Evolutionary conservation across 2,113 vertebrate genomes (phyloP).

Genomic region (Pseudorectes ferrugineus): DNA sequence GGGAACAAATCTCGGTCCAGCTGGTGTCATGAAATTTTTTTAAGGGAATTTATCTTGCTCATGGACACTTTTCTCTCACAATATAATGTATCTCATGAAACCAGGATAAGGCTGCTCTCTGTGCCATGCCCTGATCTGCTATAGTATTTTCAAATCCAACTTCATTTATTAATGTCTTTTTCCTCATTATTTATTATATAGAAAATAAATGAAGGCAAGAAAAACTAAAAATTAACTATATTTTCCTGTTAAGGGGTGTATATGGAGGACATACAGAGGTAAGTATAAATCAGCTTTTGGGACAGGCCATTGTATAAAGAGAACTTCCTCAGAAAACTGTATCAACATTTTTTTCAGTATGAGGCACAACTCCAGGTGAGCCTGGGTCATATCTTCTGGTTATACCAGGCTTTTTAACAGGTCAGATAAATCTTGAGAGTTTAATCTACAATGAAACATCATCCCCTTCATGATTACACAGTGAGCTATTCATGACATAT

Average conservation of each 20-base stretch:
- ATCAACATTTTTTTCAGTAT: neutral
- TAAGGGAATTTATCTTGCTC: neutral
- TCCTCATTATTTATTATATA: neutral
- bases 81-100: neutral
- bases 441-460: neutral
- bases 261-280: neutral
- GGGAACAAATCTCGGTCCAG: neutral
- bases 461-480: neutral
- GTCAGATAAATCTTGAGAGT: neutral
- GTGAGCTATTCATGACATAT: neutral
- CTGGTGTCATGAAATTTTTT: neutral
- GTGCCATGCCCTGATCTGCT: neutral
- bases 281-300: neutral
- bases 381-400: neutral
- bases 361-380: neutral
- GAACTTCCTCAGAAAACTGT: neutral
- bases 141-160: neutral
- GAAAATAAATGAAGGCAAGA: neutral
- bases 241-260: neutral
- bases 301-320: neutral
- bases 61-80: neutral
- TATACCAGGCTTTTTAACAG: neutral
- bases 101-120: neutral
- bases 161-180: neutral
- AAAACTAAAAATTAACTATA: neutral